Evolutionary conservation across 1,140 invertebrate genomes (phyloP).

Genomic region (Thaumatotibia leucotreta): DNA sequence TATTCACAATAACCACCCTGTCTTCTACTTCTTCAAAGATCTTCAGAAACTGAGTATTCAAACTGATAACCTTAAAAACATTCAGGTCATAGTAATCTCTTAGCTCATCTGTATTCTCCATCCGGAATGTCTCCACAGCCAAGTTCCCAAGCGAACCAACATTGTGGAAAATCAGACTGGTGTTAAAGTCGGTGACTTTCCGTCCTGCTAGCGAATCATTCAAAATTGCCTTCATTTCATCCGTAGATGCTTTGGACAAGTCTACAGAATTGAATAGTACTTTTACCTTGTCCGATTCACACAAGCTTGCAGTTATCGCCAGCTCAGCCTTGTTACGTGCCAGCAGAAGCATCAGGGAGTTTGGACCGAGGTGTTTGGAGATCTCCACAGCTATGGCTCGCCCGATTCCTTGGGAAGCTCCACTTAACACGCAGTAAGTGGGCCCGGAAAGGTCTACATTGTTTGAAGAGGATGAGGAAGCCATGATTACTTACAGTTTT

Average conservation of each 20-base stretch:
- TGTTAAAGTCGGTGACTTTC: conserved; percentile 78
- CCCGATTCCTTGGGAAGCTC: conserved; percentile 93
- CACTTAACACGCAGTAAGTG: conserved; percentile 84
- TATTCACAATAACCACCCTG: conserved; percentile 85
- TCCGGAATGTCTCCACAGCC: conserved; percentile 77
- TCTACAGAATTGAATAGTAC: conserved; percentile 78
- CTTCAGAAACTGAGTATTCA: conserved; percentile 88
- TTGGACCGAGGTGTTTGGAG: conserved; percentile 77
- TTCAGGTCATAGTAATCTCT: conserved; percentile 87
- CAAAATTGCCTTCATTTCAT: conserved; percentile 74
- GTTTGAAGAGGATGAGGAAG: conserved; percentile 39
- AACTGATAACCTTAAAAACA: conserved; percentile 84
- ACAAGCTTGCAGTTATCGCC: conserved; percentile 78
- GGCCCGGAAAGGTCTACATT: conserved; percentile 69
- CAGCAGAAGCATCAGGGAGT: conserved; percentile 85
- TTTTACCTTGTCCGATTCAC: conserved; percentile 75
- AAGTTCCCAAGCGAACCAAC: conserved; percentile 91
- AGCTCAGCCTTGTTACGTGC: conserved; percentile 83
- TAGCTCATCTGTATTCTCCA: conserved; percentile 79
- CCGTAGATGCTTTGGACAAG: conserved; percentile 73
- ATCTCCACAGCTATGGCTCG: conserved; percentile 85
- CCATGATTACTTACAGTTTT: conserved; percentile 62
- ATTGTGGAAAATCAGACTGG: conserved; percentile 91
- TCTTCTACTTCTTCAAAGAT: conserved; percentile 78
- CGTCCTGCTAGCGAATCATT: conserved; percentile 54